These are phyloP conservation scores for Tholera decimalis DNA, from an alignment of 2,888 invertebrate genomes.

Conservation along the genomic window DNA sequence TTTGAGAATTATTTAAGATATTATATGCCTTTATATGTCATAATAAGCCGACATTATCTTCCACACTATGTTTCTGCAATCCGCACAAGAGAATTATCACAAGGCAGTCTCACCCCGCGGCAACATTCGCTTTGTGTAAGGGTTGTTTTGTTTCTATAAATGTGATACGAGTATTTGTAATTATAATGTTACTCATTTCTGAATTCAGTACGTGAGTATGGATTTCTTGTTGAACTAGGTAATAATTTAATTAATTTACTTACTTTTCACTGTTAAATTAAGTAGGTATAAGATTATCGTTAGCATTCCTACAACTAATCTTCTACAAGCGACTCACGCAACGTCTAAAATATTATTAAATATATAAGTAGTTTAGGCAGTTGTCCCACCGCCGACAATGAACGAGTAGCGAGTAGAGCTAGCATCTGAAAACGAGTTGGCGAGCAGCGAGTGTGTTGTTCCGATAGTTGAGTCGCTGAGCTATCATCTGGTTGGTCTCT, in stretches of 20 bases:
- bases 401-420: no score
- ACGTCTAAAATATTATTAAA: no score
- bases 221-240: not conserved
- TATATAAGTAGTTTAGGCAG: no score
- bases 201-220: conserved; percentile 19
- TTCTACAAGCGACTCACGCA: no score
- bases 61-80: not conserved
- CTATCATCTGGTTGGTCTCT: no score
- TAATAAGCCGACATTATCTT: not conserved
- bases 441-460: no score
- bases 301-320: no score
- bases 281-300: no score
- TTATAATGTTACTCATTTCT: conserved; percentile 49
- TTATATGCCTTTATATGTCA: not conserved
- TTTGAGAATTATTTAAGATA: not conserved
- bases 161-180: conserved; percentile 55
- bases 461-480: no score
- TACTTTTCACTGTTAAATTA: not conserved
- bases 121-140: conserved; percentile 57
- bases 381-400: no score
- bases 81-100: conserved; percentile 49
- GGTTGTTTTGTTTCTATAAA: conserved; percentile 56
- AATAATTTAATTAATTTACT: not conserved
- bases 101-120: conserved; percentile 38
- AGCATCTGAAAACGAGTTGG: no score